A percentile compares a stretch with the other conserved stretches of the same genome.
Evolutionary conservation across 1,140 invertebrate genomes (phyloP).

Genomic region (Asobara japonica): DNA sequence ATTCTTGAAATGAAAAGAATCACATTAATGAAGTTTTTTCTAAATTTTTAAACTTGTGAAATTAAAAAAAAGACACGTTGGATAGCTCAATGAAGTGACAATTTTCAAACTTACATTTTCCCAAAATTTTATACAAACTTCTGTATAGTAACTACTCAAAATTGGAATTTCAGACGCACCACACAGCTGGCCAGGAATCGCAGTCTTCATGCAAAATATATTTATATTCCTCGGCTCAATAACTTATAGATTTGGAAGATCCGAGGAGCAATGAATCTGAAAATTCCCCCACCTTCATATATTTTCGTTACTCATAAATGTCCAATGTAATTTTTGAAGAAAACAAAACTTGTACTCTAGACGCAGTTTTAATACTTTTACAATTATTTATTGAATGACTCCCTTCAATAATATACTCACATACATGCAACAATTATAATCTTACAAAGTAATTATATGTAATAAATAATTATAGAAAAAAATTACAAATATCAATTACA

Average conservation of each 20-base stretch:
- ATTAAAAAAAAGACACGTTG: too few relatives aligned
- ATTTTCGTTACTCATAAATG: neutral
- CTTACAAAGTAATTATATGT: conserved; percentile 28
- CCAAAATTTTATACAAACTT: too few relatives aligned
- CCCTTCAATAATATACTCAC: conserved; percentile 29
- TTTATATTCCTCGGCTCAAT: conserved; percentile 93
- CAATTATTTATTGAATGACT: conserved; percentile 33
- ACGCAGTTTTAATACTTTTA: conserved; percentile 4
- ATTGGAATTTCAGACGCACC: conserved; percentile 48
- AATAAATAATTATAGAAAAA: conserved; percentile 33
- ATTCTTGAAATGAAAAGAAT: too few relatives aligned
- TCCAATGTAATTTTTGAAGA: neutral
- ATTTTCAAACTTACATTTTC: too few relatives aligned
- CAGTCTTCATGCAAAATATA: conserved; percentile 93
- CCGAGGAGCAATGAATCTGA: conserved; percentile 84
- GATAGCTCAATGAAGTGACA: too few relatives aligned
- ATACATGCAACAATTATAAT: conserved; percentile 37
- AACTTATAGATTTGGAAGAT: conserved; percentile 93
- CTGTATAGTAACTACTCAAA: too few relatives aligned
- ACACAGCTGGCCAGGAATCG: conserved; percentile 85
- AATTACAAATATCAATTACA: conserved; percentile 18
- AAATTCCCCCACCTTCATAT: neutral
- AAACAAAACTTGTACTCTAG: neutral
- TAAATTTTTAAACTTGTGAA: too few relatives aligned
- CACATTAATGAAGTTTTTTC: too few relatives aligned